phyloP scores from a whole-genome alignment of 2,888 invertebrate species.

The Dioctria linearis region DNA sequence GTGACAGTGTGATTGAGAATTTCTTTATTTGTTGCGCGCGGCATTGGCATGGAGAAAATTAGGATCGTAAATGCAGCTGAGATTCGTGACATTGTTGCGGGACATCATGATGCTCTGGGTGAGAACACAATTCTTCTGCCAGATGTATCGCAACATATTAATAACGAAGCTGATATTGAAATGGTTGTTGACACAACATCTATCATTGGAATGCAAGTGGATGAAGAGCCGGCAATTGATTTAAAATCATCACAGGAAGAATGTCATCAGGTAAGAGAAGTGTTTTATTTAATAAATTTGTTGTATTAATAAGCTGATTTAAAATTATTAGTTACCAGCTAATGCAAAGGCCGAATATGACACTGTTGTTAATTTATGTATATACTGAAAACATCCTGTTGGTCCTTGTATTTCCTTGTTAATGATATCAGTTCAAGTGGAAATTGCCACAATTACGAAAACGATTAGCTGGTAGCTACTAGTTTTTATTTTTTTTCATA shows the following conservation, averaged over 20 bases:
- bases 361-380: no score
- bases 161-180: slow-evolving; percentile 16
- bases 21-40: slow-evolving; percentile 18
- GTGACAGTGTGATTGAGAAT: slow-evolving; percentile 33
- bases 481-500: no score
- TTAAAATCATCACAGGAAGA: slow-evolving; percentile 14
- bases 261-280: neutral
- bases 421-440: no score
- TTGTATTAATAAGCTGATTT: no score
- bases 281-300: neutral
- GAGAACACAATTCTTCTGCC: slow-evolving; percentile 46
- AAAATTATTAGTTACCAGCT: no score
- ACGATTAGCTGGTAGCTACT: no score
- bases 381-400: no score
- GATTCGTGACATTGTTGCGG: slow-evolving; percentile 2
- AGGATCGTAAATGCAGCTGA: neutral
- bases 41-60: neutral
- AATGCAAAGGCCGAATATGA: no score
- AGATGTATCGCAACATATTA: neutral
- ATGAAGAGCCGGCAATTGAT: slow-evolving; percentile 32
- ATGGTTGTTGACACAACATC: neutral
- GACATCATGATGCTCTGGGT: neutral
- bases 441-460: no score
- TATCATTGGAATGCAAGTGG: neutral
- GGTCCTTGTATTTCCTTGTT: no score